Percentiles rank a stretch among this genome's conserved stretches.
These are phyloP conservation scores for Battus philenor DNA, from an alignment of 1,140 invertebrate species.

Conservation along the genomic window DNA sequence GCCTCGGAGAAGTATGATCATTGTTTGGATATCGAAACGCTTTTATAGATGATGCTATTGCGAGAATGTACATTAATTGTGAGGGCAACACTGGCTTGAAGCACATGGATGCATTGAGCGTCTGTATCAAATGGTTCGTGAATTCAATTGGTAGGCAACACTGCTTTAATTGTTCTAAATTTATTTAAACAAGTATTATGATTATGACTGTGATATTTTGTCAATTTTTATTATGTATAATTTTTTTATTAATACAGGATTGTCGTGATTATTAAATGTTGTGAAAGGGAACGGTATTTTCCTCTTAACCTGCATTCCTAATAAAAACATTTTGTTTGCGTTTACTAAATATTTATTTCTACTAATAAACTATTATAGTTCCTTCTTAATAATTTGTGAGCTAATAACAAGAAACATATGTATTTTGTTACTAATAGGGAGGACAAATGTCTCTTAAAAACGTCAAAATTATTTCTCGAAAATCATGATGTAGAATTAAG, in stretches of 20 bases:
- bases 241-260: slow-evolving; percentile 8
- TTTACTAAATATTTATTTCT: too few relatives aligned
- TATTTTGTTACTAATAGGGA: too few relatives aligned
- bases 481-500: too few relatives aligned
- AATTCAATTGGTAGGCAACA: slow-evolving; percentile 13
- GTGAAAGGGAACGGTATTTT: slow-evolving; percentile 14
- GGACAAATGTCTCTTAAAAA: too few relatives aligned
- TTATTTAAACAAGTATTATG: slow-evolving; percentile 6
- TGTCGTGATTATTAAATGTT: slow-evolving; percentile 15
- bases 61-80: slow-evolving; percentile 13
- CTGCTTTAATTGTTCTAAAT: slow-evolving; percentile 14
- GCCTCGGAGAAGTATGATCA: slow-evolving; percentile 9
- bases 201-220: slow-evolving; percentile 18
- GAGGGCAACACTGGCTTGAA: slow-evolving; percentile 11
- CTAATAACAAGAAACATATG: slow-evolving; percentile 6
- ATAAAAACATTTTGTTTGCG: too few relatives aligned
- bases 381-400: slow-evolving; percentile 15
- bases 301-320: slow-evolving; percentile 10
- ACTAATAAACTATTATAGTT: too few relatives aligned
- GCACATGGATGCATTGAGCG: slow-evolving; percentile 2
- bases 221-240: slow-evolving; percentile 10
- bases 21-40: slow-evolving; percentile 6
- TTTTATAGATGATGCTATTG: slow-evolving; percentile 13
- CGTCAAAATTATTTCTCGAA: too few relatives aligned
- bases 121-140: slow-evolving; percentile 10